Percentiles rank a stretch among this genome's conserved stretches.
Evolutionary conservation across 2,113 vertebrate genomes (phyloP).

Genomic region (Phoxinus phoxinus): DNA sequence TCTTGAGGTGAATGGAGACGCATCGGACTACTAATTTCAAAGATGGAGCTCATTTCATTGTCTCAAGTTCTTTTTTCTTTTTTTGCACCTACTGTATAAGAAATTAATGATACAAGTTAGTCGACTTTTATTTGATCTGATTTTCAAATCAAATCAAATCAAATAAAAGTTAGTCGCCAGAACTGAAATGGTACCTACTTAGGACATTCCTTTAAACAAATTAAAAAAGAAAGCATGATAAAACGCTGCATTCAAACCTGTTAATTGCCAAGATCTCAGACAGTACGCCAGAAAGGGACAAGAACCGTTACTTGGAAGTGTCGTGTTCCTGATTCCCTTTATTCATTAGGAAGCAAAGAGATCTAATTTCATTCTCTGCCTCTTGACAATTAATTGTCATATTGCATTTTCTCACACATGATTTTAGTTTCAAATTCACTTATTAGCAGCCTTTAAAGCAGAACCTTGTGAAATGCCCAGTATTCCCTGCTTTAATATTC

Average conservation of each 20-base stretch:
- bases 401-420: constrained; percentile 42
- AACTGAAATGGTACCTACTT: constrained; percentile 35
- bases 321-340: constrained; percentile 38
- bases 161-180: constrained; percentile 42
- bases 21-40: neutral
- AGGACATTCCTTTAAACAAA: constrained; percentile 54
- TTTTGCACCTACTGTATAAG: constrained; percentile 9
- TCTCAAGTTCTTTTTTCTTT: neutral
- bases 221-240: constrained; percentile 59
- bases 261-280: constrained; percentile 61
- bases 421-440: constrained; percentile 35
- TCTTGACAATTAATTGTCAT: constrained; percentile 55
- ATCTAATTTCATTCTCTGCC: constrained; percentile 23
- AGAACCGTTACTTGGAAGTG: constrained; percentile 37
- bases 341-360: constrained; percentile 5
- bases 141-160: no score
- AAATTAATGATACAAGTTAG: constrained; percentile 45
- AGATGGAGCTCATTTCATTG: neutral
- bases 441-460: neutral
- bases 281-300: constrained; percentile 23
- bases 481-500: neutral
- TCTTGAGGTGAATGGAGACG: neutral
- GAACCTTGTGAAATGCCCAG: neutral
- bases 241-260: constrained; percentile 53
- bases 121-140: no score